Evolutionary conservation across 2,888 invertebrate species (phyloP).

Genomic region (Napeogenes sylphis): DNA sequence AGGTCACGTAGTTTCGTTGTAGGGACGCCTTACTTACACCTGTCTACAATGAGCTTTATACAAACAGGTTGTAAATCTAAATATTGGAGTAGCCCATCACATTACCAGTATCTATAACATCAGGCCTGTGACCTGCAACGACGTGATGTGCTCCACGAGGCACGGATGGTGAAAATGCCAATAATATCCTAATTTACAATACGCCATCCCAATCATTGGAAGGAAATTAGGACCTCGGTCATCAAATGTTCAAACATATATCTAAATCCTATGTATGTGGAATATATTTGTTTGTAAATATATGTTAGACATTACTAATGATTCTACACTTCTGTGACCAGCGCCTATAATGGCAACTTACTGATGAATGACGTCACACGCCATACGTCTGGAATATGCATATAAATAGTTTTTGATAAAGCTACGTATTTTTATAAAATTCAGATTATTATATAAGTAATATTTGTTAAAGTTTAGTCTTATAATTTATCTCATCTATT

Average conservation of each 20-base stretch:
- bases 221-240: no score
- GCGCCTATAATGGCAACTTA: no score
- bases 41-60: neutral
- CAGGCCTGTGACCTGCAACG: neutral
- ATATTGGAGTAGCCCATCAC: neutral
- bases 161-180: constrained; percentile 8
- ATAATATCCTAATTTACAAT: neutral
- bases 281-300: no score
- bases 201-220: neutral
- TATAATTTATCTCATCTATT: no score
- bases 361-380: no score
- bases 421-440: neutral
- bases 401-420: neutral
- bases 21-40: neutral
- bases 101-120: neutral
- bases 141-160: constrained; percentile 6
- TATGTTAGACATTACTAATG: no score
- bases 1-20: no score
- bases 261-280: no score
- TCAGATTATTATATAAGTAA: neutral
- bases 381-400: no score
- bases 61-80: neutral
- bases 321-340: no score
- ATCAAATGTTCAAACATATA: no score
- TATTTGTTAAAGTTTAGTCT: no score